Evolutionary conservation across 1,140 invertebrate species (phyloP).

Genomic region (Drosophila biarmipes): DNA sequence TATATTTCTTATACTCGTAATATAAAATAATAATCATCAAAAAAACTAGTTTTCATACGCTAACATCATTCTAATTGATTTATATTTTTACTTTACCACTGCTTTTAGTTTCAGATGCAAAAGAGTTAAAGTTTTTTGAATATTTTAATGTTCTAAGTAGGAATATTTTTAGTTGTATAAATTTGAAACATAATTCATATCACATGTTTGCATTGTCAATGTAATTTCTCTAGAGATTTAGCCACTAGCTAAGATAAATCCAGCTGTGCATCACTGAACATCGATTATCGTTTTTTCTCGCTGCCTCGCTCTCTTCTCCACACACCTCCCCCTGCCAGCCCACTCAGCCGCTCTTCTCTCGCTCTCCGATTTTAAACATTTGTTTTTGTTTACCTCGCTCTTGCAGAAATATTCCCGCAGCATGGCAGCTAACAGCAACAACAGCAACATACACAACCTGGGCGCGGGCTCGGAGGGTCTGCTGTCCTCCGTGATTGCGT

Average conservation of each 20-base stretch:
- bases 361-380: conserved; percentile 38
- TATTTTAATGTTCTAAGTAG: no score
- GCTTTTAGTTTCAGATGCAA: no score
- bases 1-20: no score
- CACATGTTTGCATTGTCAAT: neutral
- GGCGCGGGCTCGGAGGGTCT: conserved; percentile 39
- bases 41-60: no score
- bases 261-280: conserved; percentile 19
- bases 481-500: conserved; percentile 72
- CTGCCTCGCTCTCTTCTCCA: neutral
- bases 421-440: conserved; percentile 78
- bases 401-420: conserved; percentile 46
- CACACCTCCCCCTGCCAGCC: neutral
- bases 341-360: conserved; percentile 14
- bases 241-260: no score
- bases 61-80: no score
- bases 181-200: no score
- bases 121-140: no score
- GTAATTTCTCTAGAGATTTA: neutral
- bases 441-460: conserved; percentile 71
- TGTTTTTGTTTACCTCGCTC: conserved; percentile 50
- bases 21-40: no score
- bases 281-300: conserved; percentile 9
- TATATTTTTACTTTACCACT: no score
- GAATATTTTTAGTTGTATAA: no score